These are phyloP conservation scores for Malurus melanocephalus DNA, from an alignment of 2,113 vertebrate genomes.

Conservation along the genomic window DNA sequence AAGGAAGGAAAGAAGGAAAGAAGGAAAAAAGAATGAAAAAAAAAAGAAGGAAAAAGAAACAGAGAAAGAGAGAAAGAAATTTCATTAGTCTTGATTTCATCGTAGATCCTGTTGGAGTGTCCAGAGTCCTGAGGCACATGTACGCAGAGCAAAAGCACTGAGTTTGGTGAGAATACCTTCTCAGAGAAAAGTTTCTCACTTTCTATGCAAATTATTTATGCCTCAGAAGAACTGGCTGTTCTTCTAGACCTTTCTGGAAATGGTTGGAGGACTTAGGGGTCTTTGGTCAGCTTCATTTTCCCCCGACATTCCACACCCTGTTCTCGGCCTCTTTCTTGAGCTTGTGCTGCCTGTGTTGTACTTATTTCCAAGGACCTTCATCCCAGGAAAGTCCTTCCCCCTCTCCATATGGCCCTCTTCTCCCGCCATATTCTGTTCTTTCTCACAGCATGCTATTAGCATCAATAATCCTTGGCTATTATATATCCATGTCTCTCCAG, in stretches of 20 bases:
- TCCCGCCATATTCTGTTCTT: background rate
- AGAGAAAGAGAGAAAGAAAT: no score
- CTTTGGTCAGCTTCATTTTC: background rate
- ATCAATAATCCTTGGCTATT: background rate
- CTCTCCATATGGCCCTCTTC: background rate
- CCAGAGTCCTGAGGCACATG: rapidly evolving
- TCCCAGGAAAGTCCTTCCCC: background rate
- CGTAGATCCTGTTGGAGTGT: background rate
- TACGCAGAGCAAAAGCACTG: background rate
- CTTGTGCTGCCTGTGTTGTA: rapidly evolving
- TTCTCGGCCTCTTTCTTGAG: background rate
- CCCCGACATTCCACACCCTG: background rate
- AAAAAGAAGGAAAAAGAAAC: background rate
- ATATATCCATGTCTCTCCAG: background rate
- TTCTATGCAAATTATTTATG: background rate
- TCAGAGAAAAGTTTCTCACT: background rate
- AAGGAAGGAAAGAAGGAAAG: no score
- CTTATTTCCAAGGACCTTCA: background rate
- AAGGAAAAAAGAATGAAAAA: no score
- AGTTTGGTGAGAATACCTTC: background rate
- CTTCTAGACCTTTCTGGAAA: background rate
- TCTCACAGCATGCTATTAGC: background rate
- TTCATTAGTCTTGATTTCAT: no score
- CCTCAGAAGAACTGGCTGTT: background rate
- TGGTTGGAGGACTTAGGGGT: background rate